Evolutionary conservation across 2,113 vertebrate genomes (phyloP), one percentile per base, ranked within the genome.

Genomic region (Melanerpes formicivorus): DNA sequence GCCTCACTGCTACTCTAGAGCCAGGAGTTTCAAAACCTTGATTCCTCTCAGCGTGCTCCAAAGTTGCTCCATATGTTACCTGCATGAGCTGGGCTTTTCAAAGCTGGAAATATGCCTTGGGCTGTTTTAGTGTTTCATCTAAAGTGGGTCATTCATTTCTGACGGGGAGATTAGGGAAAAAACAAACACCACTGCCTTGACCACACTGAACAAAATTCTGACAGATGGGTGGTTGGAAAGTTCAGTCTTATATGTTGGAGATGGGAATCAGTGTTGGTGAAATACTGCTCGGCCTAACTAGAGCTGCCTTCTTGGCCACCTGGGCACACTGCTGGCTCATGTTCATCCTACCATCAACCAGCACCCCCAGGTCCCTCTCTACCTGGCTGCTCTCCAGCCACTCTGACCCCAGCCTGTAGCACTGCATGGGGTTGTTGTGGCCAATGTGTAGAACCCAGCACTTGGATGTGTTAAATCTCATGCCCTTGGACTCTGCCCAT

Each of bases 101-200:
- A 90, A 93, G 76, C 90, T 93, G 87, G 69, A 93, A 95, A 90
- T 92, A 74, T 8, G 85, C 95, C 91, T 93, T 32, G 7, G 90
- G 87, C 94, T 95, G 72, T 85, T 96, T 93, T 93, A 95, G 77
- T 94, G 90, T 94, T 96, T 95, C 76, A 93, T 94, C 83, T 88
- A 94, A 96, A 95, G 69, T 93, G 92, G 76, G 80, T 93, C 95
- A 91, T 96, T 94, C 65, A 55, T 94, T 91, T 93, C 83, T 71
- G 74, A 90, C 71, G 75, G 90, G 88, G 88, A 94, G 88, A 95
- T 94, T 91, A 90, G 77, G 76, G 69, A 22, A 90, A 88, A 92
- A 95, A 89, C 84, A 92, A 95, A 91, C 88, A 93, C 82, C 10
- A 4, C 58, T 91, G 58, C 29, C 93, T 62, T 94, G 90, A 90